A percentile compares a stretch with the other conserved stretches of the same genome.
Evolutionary conservation across 64 coral and sea anemone genomes (phyloP).

Genomic region (Porites australiensis): DNA sequence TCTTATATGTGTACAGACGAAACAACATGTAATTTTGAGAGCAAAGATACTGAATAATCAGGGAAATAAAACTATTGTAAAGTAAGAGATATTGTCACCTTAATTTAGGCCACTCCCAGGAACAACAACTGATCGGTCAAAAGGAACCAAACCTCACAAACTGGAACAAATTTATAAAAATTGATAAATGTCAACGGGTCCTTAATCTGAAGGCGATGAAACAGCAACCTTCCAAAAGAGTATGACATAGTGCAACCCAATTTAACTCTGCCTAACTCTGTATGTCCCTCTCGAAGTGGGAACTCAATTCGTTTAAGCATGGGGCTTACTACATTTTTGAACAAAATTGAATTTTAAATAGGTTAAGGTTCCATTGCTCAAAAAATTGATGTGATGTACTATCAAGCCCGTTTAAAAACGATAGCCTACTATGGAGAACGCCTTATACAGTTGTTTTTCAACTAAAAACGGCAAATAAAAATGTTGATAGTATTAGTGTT

Average conservation of each 20-base stretch:
- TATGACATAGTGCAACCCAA: not conserved
- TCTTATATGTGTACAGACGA: not conserved
- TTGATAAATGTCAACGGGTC: not conserved
- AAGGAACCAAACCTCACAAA: not conserved
- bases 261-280: not conserved
- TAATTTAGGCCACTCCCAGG: not conserved
- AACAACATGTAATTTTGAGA: not conserved
- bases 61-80: conserved; percentile 8
- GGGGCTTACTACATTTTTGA: not conserved
- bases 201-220: not conserved
- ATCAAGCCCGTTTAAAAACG: not conserved
- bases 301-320: not conserved
- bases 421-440: not conserved
- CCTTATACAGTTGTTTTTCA: too few species aligned
- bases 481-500: too few species aligned
- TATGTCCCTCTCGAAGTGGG: not conserved
- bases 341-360: not conserved
- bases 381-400: conserved; percentile 1
- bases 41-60: not conserved
- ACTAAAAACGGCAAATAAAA: too few species aligned
- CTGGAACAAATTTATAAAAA: not conserved
- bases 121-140: conserved; percentile 1
- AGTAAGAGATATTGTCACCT: conserved; percentile 10
- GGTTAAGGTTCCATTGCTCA: not conserved
- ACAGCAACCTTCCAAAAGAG: not conserved